Conservation (phyloP, 1,140 invertebrate genomes). For the Drosophila pandora region DNA sequence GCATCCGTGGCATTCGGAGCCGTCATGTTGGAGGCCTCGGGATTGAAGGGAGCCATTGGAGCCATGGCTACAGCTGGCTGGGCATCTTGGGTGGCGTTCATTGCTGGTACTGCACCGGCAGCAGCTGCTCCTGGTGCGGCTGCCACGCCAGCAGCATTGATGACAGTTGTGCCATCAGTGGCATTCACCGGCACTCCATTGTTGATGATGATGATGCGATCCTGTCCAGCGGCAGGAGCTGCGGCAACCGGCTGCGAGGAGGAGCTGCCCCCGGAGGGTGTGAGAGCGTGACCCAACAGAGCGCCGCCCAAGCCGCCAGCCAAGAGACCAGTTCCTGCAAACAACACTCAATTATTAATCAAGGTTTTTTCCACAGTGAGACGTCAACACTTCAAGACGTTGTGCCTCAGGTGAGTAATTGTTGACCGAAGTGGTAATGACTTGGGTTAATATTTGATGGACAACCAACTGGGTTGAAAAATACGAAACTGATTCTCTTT, state of each 20-base stretch:
- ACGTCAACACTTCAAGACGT: neutral
- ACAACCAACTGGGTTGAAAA: neutral
- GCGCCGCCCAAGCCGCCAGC: constrained; percentile 77
- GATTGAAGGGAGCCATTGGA: constrained; percentile 47
- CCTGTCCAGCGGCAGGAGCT: constrained; percentile 57
- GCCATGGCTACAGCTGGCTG: constrained; percentile 43
- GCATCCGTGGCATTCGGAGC: constrained; percentile 46
- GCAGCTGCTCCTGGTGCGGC: constrained; percentile 33
- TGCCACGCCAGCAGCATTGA: constrained; percentile 64
- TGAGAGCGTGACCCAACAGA: constrained; percentile 69
- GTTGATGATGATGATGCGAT: constrained; percentile 80
- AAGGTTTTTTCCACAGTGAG: constrained; percentile 1
- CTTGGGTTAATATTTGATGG: neutral
- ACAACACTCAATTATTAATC: neutral
- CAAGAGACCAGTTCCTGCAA: constrained; percentile 67
- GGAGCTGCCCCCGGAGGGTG: constrained; percentile 56
- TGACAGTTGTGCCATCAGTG: constrained; percentile 70
- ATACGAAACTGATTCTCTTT: too few relatives aligned
- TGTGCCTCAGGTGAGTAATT: neutral
- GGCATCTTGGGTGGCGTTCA: constrained; percentile 41
- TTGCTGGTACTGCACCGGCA: constrained; percentile 10
- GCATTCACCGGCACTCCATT: constrained; percentile 74
- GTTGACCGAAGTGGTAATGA: neutral
- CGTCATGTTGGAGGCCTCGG: constrained; percentile 84
- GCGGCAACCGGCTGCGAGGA: constrained; percentile 51